Conservation (phyloP, 2,888 invertebrate genomes). For the Drosophila merina region DNA sequence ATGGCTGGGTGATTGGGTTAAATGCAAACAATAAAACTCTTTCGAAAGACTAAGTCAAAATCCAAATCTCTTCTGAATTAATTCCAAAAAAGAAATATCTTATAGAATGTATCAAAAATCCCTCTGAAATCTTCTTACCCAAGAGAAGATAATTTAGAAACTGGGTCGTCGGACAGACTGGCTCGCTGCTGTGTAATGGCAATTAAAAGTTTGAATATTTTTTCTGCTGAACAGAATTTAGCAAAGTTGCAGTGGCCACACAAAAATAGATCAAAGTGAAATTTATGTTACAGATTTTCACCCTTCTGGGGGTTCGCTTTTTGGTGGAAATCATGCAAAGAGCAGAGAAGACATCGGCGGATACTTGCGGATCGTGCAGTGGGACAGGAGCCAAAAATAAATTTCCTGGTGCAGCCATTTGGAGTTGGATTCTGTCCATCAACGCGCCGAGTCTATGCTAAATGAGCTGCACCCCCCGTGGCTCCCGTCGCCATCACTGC, state of each 20-base stretch:
- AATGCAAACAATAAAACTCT: not conserved
- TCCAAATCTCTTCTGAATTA: too few relatives aligned
- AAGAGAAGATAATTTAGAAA: slow-evolving; percentile 17
- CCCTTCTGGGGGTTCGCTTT: slow-evolving; percentile 6
- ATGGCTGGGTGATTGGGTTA: not conserved
- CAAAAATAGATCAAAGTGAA: slow-evolving; percentile 67
- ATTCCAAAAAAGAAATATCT: not conserved
- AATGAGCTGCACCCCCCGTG: slow-evolving; percentile 58
- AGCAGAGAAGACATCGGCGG: slow-evolving; percentile 4
- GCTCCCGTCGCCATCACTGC: slow-evolving; percentile 3
- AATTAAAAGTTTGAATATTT: slow-evolving; percentile 56
- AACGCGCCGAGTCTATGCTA: slow-evolving; percentile 61
- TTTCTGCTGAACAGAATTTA: slow-evolving; percentile 29
- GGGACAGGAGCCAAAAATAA: slow-evolving; percentile 42
- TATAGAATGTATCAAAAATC: slow-evolving; percentile 3
- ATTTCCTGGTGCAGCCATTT: slow-evolving; percentile 38
- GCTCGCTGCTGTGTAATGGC: slow-evolving; percentile 45
- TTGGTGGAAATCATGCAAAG: slow-evolving; percentile 27
- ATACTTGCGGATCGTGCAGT: slow-evolving; percentile 16
- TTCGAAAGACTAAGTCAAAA: not conserved
- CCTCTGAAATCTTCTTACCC: slow-evolving; percentile 5
- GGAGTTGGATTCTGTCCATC: slow-evolving; percentile 58
- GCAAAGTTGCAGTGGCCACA: slow-evolving; percentile 28
- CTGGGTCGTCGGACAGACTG: slow-evolving; percentile 15
- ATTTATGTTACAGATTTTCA: slow-evolving; percentile 37